These are phyloP conservation scores for Paramisgurnus dabryanus DNA, from an alignment of 2,113 vertebrate species.

Conservation along the genomic window DNA sequence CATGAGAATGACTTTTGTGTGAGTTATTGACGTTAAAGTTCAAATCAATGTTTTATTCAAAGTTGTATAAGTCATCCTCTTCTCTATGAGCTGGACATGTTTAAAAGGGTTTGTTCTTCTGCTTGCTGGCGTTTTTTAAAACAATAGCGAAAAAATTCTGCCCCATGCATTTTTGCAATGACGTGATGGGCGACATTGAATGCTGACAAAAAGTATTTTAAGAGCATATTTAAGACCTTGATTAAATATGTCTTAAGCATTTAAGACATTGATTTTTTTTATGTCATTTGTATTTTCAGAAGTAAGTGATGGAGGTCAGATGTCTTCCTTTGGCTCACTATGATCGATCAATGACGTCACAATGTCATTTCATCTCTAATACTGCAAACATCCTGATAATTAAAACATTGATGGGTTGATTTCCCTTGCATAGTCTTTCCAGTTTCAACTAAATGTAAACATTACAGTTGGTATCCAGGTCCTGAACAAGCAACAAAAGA, in stretches of 20 bases:
- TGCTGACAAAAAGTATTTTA: too few species aligned
- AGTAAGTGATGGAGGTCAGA: background rate
- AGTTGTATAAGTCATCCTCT: background rate
- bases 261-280: background rate
- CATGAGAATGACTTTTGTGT: background rate
- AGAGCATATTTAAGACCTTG: too few species aligned
- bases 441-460: background rate
- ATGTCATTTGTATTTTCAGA: background rate
- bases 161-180: too few species aligned
- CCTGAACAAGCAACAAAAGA: background rate
- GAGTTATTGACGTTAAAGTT: background rate
- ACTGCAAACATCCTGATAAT: too few species aligned
- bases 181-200: too few species aligned
- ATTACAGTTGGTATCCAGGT: background rate
- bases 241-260: background rate
- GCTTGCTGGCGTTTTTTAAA: too few species aligned
- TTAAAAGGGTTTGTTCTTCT: too few species aligned
- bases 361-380: background rate
- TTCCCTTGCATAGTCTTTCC: background rate
- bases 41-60: background rate
- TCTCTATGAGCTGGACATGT: background rate
- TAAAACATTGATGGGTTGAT: background rate
- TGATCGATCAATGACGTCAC: background rate
- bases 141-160: too few species aligned
- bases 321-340: background rate